phyloP scores from a whole-genome alignment of 2,888 invertebrate species.

The Netelia virgata region DNA sequence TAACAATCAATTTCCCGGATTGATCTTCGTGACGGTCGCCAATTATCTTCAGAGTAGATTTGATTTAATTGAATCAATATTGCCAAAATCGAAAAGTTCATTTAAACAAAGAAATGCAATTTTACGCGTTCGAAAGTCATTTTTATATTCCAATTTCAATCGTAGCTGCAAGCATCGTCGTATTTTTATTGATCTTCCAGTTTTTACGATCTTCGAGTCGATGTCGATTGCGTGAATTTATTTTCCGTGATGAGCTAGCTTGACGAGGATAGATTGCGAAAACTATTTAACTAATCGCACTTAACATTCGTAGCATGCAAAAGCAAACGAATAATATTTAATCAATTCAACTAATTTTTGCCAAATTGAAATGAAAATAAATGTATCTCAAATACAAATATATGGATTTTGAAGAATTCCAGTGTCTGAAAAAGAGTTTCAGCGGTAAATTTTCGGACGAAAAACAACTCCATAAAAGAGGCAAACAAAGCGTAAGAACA shows the following conservation, averaged over 20 bases:
- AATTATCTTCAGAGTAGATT: slow-evolving; percentile 55
- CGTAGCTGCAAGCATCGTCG: neutral
- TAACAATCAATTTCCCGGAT: slow-evolving; percentile 16
- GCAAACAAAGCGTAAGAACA: slow-evolving; percentile 28
- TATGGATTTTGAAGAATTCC: neutral
- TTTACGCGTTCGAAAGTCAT: neutral
- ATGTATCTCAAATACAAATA: neutral
- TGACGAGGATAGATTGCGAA: slow-evolving; percentile 3
- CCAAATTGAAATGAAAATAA: neutral
- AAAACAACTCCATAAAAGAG: slow-evolving; percentile 16
- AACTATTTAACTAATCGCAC: slow-evolving; percentile 1
- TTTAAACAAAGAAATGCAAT: neutral
- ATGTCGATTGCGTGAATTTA: slow-evolving; percentile 15
- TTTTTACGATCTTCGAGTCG: slow-evolving; percentile 53
- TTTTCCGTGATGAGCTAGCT: slow-evolving; percentile 61
- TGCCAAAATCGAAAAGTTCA: neutral
- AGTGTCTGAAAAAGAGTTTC: neutral
- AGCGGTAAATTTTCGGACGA: neutral
- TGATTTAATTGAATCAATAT: neutral
- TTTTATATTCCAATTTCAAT: slow-evolving; percentile 2
- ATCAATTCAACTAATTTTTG: neutral
- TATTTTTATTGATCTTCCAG: neutral
- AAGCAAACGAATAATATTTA: slow-evolving; percentile 16
- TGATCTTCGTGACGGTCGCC: slow-evolving; percentile 55
- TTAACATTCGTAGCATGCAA: slow-evolving; percentile 51